A percentile compares a stretch with the other conserved stretches of the same genome.
Evolutionary conservation across 2,797 vertebrate genomes (phyloP).

Genomic region (Apogon talboti): DNA sequence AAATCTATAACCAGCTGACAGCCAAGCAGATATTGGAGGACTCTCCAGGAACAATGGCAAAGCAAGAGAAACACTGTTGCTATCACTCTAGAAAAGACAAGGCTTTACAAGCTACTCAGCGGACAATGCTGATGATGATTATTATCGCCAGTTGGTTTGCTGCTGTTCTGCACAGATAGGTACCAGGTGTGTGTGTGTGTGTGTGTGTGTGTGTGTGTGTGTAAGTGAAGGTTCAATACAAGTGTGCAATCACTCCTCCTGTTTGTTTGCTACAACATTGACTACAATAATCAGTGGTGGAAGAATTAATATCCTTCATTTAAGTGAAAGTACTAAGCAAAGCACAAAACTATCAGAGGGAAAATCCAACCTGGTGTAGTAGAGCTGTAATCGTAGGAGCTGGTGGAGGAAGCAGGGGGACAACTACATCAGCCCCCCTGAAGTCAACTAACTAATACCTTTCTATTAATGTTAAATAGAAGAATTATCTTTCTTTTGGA

Average conservation of each 20-base stretch:
- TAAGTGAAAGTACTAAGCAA: no score
- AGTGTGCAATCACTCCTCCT: slow-evolving; percentile 20
- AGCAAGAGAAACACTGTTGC: slow-evolving; percentile 61
- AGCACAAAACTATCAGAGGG: no score
- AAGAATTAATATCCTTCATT: no score
- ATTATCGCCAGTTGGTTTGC: slow-evolving; percentile 41
- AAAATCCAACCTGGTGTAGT: no score
- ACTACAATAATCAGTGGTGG: slow-evolving; percentile 25
- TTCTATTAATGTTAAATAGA: no score
- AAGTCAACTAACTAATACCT: no score
- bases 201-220: slow-evolving; percentile 28
- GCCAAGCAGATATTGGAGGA: slow-evolving; percentile 71
- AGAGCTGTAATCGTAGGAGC: no score
- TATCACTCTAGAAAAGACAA: slow-evolving; percentile 41
- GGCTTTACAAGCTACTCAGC: slow-evolving; percentile 68
- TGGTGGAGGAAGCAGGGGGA: no score
- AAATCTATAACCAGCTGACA: slow-evolving; percentile 78
- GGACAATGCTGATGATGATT: slow-evolving; percentile 59
- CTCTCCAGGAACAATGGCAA: slow-evolving; percentile 63
- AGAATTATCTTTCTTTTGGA: no score
- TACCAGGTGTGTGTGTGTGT: slow-evolving; percentile 37
- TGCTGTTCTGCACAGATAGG: slow-evolving; percentile 51
- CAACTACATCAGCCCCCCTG: no score
- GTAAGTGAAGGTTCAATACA: not conserved
- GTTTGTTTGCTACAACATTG: slow-evolving; percentile 26